A percentile compares a stretch with the other conserved stretches of the same genome.
phyloP scores from a whole-genome alignment of 2,888 invertebrate genomes.

The Matsumyia berberina region DNA sequence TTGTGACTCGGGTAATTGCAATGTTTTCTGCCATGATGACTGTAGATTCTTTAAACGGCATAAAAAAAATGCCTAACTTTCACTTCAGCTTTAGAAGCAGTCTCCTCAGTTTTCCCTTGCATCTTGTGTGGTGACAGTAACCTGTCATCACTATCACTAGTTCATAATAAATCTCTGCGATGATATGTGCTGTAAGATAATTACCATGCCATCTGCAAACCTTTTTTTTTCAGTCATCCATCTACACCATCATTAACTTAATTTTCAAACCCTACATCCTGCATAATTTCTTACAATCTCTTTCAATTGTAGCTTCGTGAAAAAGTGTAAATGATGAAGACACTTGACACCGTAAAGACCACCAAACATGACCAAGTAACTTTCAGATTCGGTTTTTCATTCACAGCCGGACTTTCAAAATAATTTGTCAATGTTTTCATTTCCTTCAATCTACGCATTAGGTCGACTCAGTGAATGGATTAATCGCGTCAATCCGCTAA shows the following conservation, averaged over 20 bases:
- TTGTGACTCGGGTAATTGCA: too few species aligned
- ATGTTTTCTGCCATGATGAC: too few species aligned
- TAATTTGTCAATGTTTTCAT: neutral
- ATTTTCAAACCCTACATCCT: neutral
- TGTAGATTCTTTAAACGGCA: too few species aligned
- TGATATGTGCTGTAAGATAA: too few species aligned
- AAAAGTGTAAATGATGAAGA: neutral
- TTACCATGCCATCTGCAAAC: too few species aligned
- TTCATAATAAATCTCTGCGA: too few species aligned
- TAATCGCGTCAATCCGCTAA: neutral
- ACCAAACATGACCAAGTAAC: slow-evolving; percentile 9
- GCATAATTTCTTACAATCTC: neutral
- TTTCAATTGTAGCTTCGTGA: neutral
- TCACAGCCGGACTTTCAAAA: neutral
- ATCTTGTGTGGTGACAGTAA: too few species aligned
- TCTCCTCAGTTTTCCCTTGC: too few species aligned
- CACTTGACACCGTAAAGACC: slow-evolving; percentile 8
- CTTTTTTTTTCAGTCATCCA: neutral
- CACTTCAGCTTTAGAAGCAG: too few species aligned
- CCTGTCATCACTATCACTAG: too few species aligned
- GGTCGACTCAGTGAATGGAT: neutral
- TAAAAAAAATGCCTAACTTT: too few species aligned
- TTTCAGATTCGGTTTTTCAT: slow-evolving; percentile 1
- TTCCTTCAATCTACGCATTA: neutral
- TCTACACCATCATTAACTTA: neutral